These are phyloP conservation scores for Aphidius gifuensis DNA, from an alignment of 1,140 invertebrate species.

Conservation along the genomic window DNA sequence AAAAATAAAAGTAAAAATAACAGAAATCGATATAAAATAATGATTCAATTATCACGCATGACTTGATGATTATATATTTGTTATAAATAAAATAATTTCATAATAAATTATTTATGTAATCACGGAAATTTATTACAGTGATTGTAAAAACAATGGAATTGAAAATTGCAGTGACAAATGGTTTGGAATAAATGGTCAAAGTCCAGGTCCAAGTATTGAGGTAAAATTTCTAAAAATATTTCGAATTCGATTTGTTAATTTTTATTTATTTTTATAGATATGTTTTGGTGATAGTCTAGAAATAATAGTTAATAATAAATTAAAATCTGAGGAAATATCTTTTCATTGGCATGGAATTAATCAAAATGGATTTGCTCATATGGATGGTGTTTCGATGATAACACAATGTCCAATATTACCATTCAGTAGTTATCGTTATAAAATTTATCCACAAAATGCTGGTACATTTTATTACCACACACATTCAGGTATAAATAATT, in stretches of 20 bases:
- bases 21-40: too few relatives aligned
- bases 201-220: constrained; percentile 82
- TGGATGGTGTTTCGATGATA: constrained; percentile 63
- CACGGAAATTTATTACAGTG: not conserved
- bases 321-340: constrained; percentile 32
- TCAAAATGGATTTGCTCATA: constrained; percentile 45
- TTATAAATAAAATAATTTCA: too few relatives aligned
- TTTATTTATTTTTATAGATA: constrained; percentile 54
- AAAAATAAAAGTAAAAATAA: too few relatives aligned
- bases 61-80: too few relatives aligned
- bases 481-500: constrained; percentile 53
- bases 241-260: not conserved
- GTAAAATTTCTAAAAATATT: constrained; percentile 47
- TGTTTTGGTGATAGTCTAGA: constrained; percentile 68
- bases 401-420: constrained; percentile 62
- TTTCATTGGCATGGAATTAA: constrained; percentile 51
- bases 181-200: constrained; percentile 67
- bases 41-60: too few relatives aligned
- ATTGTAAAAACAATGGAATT: constrained; percentile 29
- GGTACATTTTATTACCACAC: constrained; percentile 64
- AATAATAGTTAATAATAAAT: constrained; percentile 64
- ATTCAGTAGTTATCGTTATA: constrained; percentile 56
- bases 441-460: constrained; percentile 51
- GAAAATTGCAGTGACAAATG: not conserved
- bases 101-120: too few relatives aligned